Conservation (phyloP, 2,797 vertebrate genomes). For the Characodon lateralis region DNA sequence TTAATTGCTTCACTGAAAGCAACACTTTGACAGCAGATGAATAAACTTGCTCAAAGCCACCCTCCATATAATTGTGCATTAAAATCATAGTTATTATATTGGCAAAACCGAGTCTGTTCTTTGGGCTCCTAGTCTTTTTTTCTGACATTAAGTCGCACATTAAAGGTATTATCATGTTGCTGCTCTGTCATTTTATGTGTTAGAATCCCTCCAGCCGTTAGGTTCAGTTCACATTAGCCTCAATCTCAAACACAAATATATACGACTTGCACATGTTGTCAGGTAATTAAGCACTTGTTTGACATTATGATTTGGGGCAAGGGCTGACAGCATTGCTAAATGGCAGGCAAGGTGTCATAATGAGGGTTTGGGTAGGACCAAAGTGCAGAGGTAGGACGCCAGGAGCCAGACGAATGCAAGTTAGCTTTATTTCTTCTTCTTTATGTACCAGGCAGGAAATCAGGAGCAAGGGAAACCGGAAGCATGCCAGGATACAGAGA, state of each 20-base stretch:
- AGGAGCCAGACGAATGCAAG: too few species aligned
- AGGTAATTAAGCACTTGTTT: conserved; percentile 58
- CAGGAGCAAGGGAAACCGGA: too few species aligned
- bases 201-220: conserved; percentile 36
- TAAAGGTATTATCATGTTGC: conserved; percentile 36
- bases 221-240: conserved; percentile 58
- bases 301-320: conserved; percentile 45
- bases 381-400: too few species aligned
- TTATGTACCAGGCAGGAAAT: too few species aligned
- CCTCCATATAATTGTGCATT: conserved; percentile 34
- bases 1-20: conserved; percentile 42
- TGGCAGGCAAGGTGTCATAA: conserved; percentile 6
- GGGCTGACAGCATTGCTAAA: conserved; percentile 33
- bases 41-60: conserved; percentile 18
- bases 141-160: conserved; percentile 24
- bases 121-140: conserved; percentile 2
- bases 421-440: too few species aligned
- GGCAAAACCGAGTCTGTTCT: conserved; percentile 34
- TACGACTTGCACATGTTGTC: conserved; percentile 60
- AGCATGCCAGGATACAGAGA: too few species aligned
- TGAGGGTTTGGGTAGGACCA: too few species aligned
- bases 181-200: conserved; percentile 39
- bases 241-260: conserved; percentile 38
- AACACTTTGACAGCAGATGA: conserved; percentile 22
- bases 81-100: conserved; percentile 57